Base-by-base conservation (phyloP, 2,797 vertebrate species). In the Acridotheres tristis region DNA sequence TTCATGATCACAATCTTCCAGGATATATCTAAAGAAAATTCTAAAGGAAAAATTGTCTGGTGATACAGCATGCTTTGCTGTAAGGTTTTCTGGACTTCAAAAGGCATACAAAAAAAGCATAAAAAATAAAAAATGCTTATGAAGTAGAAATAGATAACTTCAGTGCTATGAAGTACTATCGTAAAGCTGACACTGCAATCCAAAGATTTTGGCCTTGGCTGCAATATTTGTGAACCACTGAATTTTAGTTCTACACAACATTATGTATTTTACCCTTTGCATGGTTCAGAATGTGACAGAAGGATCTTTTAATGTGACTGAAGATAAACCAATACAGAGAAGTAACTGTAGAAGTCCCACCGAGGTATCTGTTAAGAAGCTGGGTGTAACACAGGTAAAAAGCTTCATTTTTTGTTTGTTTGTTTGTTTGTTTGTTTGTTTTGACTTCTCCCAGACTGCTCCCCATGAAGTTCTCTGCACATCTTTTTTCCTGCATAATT, bases 31-130 rank as follows among this genome's bases (percentile, higher is more conserved):
- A 61, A 86, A 85, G 66, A 81, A 86, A 90, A 88, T 71, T 92
- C 36, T 86, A 57, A 86, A 86, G 71, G 53, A 81, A 91, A 91
- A 90, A 34, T 21, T 84, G 45, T 59, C 48, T 88, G 30, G 38
- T 76, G 80, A 82, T 82, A 42, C 16, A 67, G 27, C 72, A 78
- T 74, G 61, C 80, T 91, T 77, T n/a, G 83, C 80, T 93, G 72
- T 85, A 90, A 94, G 59, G 30, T 54, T 80, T 93, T 59, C 79
- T 92, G 66, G 67, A 76, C 77, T 91, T 95, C 80, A 88, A 65
- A 94, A 90, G 57, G 26, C 22, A 34, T 22, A 81, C 13, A 57
- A 81, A 89, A 85, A 85, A 91, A 67, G 10, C 45, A 82, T n/a
- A 72, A 78, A 36, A 91, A 95, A 75, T 87, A 36, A 88, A 87